These are phyloP conservation scores for Papilio polyxenes DNA, from an alignment of 1,140 invertebrate genomes.

Conservation along the genomic window DNA sequence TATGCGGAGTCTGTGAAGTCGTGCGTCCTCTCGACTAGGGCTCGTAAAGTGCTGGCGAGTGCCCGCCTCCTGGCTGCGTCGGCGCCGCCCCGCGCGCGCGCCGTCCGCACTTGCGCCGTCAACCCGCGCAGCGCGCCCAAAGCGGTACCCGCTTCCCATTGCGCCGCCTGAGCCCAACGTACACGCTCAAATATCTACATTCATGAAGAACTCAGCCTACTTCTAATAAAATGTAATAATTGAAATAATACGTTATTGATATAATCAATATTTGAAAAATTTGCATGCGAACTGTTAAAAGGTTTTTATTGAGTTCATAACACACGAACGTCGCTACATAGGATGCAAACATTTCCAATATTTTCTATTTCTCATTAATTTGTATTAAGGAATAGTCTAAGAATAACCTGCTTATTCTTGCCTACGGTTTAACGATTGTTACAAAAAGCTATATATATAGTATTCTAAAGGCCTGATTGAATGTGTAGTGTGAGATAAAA, in stretches of 20 bases:
- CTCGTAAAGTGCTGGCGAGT: slow-evolving; percentile 91
- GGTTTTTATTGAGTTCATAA: not conserved
- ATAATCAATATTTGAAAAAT: slow-evolving; percentile 25
- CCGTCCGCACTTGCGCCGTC: slow-evolving; percentile 71
- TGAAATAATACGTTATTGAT: not conserved
- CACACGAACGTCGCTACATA: slow-evolving; percentile 10
- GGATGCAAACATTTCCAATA: slow-evolving; percentile 30
- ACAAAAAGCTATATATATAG: slow-evolving; percentile 12
- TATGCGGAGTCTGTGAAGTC: slow-evolving; percentile 99
- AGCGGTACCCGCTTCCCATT: slow-evolving; percentile 77
- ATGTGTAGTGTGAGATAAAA: slow-evolving; percentile 33
- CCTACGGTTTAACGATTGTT: slow-evolving; percentile 16
- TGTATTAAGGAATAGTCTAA: not conserved
- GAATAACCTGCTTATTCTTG: not conserved
- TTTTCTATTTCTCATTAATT: slow-evolving; percentile 20
- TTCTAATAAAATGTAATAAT: slow-evolving; percentile 5
- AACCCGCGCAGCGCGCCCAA: slow-evolving; percentile 75
- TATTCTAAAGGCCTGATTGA: slow-evolving; percentile 23
- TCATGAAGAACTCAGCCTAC: not conserved
- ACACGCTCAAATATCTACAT: slow-evolving; percentile 7
- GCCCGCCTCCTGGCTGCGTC: slow-evolving; percentile 86
- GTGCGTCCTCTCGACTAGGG: slow-evolving; percentile 96
- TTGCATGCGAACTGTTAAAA: slow-evolving; percentile 33
- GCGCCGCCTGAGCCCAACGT: slow-evolving; percentile 57
- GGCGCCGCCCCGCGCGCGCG: slow-evolving; percentile 74